phyloP scores from a whole-genome alignment of 2,797 vertebrate genomes.

The Myripristis murdjan region DNA sequence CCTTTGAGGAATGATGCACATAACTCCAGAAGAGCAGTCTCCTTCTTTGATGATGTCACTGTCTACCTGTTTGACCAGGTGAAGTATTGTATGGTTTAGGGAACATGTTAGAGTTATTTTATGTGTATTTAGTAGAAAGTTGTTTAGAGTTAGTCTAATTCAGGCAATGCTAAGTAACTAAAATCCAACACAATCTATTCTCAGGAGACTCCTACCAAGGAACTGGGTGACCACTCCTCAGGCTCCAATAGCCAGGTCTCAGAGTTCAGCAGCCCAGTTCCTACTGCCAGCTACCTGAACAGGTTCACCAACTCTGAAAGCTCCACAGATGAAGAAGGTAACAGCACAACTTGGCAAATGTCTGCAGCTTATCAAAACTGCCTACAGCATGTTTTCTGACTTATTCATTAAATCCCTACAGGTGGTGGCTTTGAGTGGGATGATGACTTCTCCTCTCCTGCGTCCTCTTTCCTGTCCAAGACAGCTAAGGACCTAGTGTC shows the following conservation, averaged over 20 bases:
- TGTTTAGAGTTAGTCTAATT: neutral
- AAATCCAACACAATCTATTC: conserved; percentile 7
- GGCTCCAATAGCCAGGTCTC: conserved; percentile 85
- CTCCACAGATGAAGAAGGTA: conserved; percentile 99
- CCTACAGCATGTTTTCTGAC: neutral
- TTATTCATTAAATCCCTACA: conserved; percentile 56
- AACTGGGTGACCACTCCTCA: conserved; percentile 88
- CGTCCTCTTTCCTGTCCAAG: conserved; percentile 90
- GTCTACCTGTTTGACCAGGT: conserved; percentile 99
- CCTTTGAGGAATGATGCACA: conserved; percentile 57
- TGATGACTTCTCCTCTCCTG: conserved; percentile 94
- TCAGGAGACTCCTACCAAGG: conserved; percentile 98
- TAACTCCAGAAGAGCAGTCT: conserved; percentile 90
- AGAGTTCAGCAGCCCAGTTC: conserved; percentile 80
- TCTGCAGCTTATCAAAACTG: neutral
- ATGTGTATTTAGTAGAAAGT: neutral
- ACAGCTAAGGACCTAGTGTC: conserved; percentile 82
- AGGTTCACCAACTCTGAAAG: conserved; percentile 95
- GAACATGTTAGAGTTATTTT: too few relatives aligned
- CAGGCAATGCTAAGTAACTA: neutral
- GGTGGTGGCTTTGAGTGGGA: conserved; percentile 99
- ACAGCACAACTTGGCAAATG: neutral
- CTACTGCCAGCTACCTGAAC: conserved; percentile 87
- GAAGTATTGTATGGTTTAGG: conserved; percentile 36
- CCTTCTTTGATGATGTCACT: conserved; percentile 97